Conservation (phyloP, 1,140 invertebrate species). For the Andrena cerasifolii region DNA sequence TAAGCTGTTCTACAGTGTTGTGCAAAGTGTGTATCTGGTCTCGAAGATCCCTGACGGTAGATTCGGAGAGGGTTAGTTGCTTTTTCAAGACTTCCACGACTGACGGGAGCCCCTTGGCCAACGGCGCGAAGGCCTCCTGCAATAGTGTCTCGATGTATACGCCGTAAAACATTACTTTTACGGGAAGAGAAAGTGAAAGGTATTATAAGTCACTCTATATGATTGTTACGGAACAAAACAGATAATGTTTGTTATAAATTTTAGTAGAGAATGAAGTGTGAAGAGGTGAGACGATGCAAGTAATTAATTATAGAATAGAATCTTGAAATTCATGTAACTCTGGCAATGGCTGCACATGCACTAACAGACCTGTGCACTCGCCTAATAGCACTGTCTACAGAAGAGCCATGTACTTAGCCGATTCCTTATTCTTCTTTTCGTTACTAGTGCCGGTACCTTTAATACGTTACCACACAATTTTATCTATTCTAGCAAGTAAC, state of each 20-base stretch:
- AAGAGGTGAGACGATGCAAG: conserved; percentile 25
- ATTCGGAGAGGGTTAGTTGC: conserved; percentile 77
- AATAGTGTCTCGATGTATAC: conserved; percentile 47
- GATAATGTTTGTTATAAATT: conserved; percentile 55
- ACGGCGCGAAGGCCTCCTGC: conserved; percentile 73
- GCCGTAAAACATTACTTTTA: neutral
- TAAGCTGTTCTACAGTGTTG: conserved; percentile 85
- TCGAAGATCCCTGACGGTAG: conserved; percentile 84
- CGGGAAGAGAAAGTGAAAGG: neutral
- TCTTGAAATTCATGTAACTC: conserved; percentile 22
- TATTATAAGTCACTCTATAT: conserved; percentile 48
- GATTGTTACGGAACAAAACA: conserved; percentile 50
- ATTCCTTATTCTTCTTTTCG: conserved; percentile 74
- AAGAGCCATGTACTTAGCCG: conserved; percentile 75
- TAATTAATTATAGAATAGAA: conserved; percentile 31
- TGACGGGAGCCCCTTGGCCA: conserved; percentile 75
- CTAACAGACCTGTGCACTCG: conserved; percentile 72
- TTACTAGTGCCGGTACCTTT: conserved; percentile 73
- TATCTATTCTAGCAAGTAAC: conserved; percentile 38
- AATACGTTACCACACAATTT: conserved; percentile 68
- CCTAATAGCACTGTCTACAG: conserved; percentile 77
- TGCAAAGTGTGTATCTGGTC: conserved; percentile 85
- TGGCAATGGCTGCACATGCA: conserved; percentile 68
- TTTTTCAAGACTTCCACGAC: conserved; percentile 78
- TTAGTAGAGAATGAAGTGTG: conserved; percentile 47